phyloP scores from a whole-genome alignment of 2,797 vertebrate species.

The Lacerta viridis region DNA sequence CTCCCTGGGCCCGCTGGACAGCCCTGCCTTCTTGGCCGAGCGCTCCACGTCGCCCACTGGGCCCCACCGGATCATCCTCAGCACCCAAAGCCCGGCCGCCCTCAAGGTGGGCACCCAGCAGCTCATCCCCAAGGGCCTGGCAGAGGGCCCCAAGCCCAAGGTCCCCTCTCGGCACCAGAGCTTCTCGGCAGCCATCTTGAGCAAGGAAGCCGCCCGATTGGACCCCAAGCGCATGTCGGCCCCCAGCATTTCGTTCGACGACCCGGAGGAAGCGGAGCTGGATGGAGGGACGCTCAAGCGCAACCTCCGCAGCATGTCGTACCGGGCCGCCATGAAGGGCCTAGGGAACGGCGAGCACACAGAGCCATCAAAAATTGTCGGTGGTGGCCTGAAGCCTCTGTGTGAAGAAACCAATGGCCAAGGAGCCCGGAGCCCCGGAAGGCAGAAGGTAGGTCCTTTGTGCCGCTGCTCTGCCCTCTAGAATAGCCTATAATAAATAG shows the following conservation, averaged over 20 bases:
- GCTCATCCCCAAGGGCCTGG: constrained; percentile 90
- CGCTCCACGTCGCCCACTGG: background rate
- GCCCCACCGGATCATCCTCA: constrained; percentile 80
- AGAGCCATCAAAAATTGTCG: fast-evolving
- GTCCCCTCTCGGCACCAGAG: constrained; percentile 86
- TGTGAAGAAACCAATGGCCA: constrained; percentile 72
- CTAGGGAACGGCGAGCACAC: constrained; percentile 52
- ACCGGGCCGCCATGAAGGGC: constrained; percentile 89
- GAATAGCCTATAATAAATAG: too few relatives aligned
- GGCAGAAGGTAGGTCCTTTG: constrained; percentile 74
- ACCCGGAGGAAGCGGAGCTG: constrained; percentile 79
- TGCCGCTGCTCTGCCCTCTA: too few relatives aligned
- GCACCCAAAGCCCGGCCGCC: constrained; percentile 87
- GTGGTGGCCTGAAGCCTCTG: constrained; percentile 75
- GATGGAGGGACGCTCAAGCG: constrained; percentile 79
- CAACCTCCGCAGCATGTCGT: constrained; percentile 93
- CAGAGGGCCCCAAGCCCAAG: constrained; percentile 81
- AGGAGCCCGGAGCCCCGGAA: constrained; percentile 64
- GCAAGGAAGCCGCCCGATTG: constrained; percentile 59
- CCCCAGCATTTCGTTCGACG: constrained; percentile 82
- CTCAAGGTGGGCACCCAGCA: constrained; percentile 88
- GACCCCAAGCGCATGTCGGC: constrained; percentile 59
- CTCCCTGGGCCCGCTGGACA: fast-evolving
- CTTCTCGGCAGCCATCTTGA: constrained; percentile 77
- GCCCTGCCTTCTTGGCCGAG: background rate